Base-by-base conservation (phyloP, 2,888 invertebrate species). In the Phyllotreta striolata region DNA sequence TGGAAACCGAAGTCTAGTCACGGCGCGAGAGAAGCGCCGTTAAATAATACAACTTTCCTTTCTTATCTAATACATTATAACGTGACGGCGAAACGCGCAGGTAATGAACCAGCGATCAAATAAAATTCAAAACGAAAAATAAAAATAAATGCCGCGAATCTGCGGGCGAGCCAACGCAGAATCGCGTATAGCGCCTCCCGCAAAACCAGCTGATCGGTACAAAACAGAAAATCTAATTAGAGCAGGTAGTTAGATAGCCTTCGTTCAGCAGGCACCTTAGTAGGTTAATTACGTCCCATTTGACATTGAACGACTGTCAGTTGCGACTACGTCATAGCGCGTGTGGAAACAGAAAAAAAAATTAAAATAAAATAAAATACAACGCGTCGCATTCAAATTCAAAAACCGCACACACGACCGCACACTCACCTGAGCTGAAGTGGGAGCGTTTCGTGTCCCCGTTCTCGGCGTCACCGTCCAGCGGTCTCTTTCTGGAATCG, bases 401-500 rank as follows among this genome's bases (percentile, higher is more conserved):
- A 24, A 24, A 24, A 24, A 3, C 24, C 24, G 24, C 24, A 24
- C 24, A 24, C 24, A 24, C 24, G 24, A 24, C 24, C 24, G 24
- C 24, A 41, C 10, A 54, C 85, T 89, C 88, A 93, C 93, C 93
- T 87, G 92, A 89, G 84, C 92, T 92, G 85, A 93, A 93, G 85
- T 93, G 93, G 80, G 93, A 93, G 83, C 93, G 89, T 85, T 93
- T 93, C 78, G 91, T 91, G 82, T 92, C 90, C 81, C 92, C 92
- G 87, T 92, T 92, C 84, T 93, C 93, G 77, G 89, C 89, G 85
- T 93, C 93, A 74, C 89, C 89, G 85, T 93, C 93, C 80, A 92
- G 88, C 78, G 93, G 93, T 83, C 93, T 88, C 87, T 93, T 93
- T 84, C 93, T 89, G 84, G 93, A 93, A 86, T 93, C 93, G 76